Base-by-base conservation (phyloP, 2,888 invertebrate species). In the Brenthis ino region DNA sequence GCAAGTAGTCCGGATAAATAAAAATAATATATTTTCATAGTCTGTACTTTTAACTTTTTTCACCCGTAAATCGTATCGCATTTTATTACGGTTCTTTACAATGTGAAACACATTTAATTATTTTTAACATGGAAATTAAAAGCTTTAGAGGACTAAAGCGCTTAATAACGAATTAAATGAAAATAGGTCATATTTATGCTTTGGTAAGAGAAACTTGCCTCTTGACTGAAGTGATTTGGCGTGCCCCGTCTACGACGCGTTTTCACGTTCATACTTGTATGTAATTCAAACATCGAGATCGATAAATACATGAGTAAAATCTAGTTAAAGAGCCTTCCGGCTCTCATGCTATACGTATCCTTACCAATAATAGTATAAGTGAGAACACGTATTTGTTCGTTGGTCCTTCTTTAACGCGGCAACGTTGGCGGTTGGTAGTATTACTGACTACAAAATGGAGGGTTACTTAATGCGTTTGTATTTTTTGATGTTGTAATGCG, bases 121-220 rank as follows among this genome's bases (percentile, higher is more conserved):
- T 63, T 73, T 74, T 74, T 67, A 73, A 73, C 70, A 73, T 72
- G 74, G 67, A 74, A 73, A 72, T 74, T 67, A 74, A 73, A 74
- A 70, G 73, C 73, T 73, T 74, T 72, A 74, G 73, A 71, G 71
- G 71, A 74, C 73, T 73, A 73, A 70, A 74, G 74, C 73, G 73
- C 64, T 74, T 73, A 72, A 72, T 72, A 71, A 71, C 72, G 72
- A 73, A 73, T 74, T 68, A 74, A 74, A 72, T 68, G 55, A 73
- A 74, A 74, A 74, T 73, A 74, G 74, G 74, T 74, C 74, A 74
- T 73, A 74, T 74, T 74, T 74, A 73, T 71, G 74, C 74, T 74
- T 74, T 74, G 70, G 73, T 68, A 68, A 70, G 71, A 73, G 71
- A 73, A 74, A 73, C 74, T 74, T 68, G 66, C 66, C 74, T 67